Evolutionary conservation across 2,888 invertebrate genomes (phyloP).

Genomic region (Coecobrya sp.): DNA sequence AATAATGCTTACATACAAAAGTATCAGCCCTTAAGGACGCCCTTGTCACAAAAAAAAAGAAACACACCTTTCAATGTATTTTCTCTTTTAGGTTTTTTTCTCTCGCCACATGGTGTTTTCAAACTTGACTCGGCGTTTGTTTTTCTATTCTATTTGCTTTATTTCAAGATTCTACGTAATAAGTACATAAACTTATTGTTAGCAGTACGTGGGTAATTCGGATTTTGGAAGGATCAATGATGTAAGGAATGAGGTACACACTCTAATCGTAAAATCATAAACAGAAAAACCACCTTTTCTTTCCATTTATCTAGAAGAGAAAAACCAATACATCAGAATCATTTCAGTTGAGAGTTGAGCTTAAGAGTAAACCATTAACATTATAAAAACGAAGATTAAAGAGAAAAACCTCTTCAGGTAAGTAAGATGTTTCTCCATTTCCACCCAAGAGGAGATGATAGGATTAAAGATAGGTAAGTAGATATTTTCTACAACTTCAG

Average conservation of each 20-base stretch:
- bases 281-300: background rate
- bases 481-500: background rate
- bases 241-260: background rate
- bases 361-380: slow-evolving; percentile 25
- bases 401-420: slow-evolving; percentile 40
- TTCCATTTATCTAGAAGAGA: background rate
- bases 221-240: slow-evolving; percentile 29
- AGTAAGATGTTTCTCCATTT: slow-evolving; percentile 57
- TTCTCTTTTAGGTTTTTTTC: background rate
- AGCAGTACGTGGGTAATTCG: background rate
- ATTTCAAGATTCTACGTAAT: slow-evolving; percentile 26
- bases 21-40: slow-evolving; percentile 22
- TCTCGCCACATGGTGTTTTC: slow-evolving; percentile 61
- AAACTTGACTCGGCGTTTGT: slow-evolving; percentile 67
- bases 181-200: background rate
- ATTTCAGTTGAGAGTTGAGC: too few relatives aligned
- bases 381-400: slow-evolving; percentile 62
- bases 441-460: slow-evolving; percentile 67
- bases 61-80: slow-evolving; percentile 48
- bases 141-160: slow-evolving; percentile 56
- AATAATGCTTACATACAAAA: slow-evolving; percentile 22
- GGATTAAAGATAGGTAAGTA: slow-evolving; percentile 69
- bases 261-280: background rate
- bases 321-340: slow-evolving; percentile 27
- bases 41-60: too few relatives aligned